Evolutionary conservation across 2,797 vertebrate genomes (phyloP).

Genomic region (Cottoperca gobio): DNA sequence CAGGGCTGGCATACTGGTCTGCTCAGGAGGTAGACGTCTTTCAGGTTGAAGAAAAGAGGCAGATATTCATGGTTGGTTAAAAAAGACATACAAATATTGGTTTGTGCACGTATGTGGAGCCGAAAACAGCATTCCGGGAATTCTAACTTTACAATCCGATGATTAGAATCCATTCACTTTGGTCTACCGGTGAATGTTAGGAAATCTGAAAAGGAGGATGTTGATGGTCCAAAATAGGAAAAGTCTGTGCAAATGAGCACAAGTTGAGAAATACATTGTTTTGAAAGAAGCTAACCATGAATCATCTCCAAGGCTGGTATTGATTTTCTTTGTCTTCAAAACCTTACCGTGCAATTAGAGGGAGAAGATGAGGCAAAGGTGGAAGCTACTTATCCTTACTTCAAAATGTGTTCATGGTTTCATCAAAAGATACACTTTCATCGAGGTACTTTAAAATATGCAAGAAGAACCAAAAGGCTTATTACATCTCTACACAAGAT

Average conservation of each 20-base stretch:
- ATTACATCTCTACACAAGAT: background rate
- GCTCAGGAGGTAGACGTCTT: conserved; percentile 24
- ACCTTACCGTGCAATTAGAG: background rate
- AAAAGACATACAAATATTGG: conserved; percentile 32
- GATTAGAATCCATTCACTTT: conserved; percentile 5
- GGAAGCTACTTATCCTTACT: background rate
- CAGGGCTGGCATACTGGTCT: conserved; percentile 11
- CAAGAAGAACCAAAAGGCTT: background rate
- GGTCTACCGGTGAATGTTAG: background rate
- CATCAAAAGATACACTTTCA: background rate
- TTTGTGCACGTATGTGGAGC: conserved; percentile 13
- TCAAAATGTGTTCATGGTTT: background rate
- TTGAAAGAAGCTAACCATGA: background rate
- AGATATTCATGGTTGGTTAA: conserved; percentile 32
- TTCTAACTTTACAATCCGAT: conserved; percentile 6
- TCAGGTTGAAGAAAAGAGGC: conserved; percentile 34
- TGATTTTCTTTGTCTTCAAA: background rate
- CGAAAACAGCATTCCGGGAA: background rate
- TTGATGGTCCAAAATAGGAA: background rate
- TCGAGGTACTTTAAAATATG: too few relatives aligned
- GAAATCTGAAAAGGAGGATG: background rate
- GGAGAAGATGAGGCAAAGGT: background rate
- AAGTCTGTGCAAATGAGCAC: background rate
- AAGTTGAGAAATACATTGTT: background rate
- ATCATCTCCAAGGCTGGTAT: background rate